Percentiles rank a stretch among this genome's conserved stretches.
phyloP scores from a whole-genome alignment of 2,888 invertebrate genomes.

The Nomada hirtipes region DNA sequence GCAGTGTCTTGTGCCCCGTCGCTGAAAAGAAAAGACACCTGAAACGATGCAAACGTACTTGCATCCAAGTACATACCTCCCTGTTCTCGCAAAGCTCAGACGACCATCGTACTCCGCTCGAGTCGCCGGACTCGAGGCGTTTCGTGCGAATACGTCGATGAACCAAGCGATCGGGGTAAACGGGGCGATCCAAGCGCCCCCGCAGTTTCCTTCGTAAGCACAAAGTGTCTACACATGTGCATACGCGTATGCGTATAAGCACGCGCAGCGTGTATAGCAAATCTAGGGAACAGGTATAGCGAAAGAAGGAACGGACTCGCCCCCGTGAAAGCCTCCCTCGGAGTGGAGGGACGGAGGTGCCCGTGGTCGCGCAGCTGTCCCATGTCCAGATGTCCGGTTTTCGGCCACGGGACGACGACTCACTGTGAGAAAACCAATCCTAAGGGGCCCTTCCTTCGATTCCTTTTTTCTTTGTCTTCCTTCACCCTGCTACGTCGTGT shows the following conservation, averaged over 20 bases:
- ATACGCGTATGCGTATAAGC: background rate
- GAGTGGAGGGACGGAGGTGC: constrained; percentile 48
- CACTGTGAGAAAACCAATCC: constrained; percentile 78
- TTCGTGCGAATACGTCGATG: too few relatives aligned
- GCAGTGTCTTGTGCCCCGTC: background rate
- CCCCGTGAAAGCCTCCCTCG: constrained; percentile 65
- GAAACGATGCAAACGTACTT: background rate
- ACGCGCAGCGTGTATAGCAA: background rate
- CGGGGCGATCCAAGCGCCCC: background rate
- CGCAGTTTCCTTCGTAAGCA: background rate
- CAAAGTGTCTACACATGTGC: too few relatives aligned
- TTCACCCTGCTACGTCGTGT: constrained; percentile 36
- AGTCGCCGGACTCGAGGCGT: too few relatives aligned
- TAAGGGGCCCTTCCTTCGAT: constrained; percentile 61
- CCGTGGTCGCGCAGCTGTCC: constrained; percentile 77
- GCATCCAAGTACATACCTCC: background rate
- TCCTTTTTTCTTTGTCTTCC: constrained; percentile 51
- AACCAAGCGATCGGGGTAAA: background rate
- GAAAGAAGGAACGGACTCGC: constrained; percentile 47
- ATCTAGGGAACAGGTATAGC: constrained; percentile 8
- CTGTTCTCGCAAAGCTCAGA: too few relatives aligned
- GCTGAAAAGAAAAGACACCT: background rate
- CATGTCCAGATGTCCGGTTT: constrained; percentile 82
- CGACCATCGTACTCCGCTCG: too few relatives aligned
- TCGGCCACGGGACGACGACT: constrained; percentile 68